Evolutionary conservation across 2,888 invertebrate genomes (phyloP).

Genomic region (Trissonchulus sp.): DNA sequence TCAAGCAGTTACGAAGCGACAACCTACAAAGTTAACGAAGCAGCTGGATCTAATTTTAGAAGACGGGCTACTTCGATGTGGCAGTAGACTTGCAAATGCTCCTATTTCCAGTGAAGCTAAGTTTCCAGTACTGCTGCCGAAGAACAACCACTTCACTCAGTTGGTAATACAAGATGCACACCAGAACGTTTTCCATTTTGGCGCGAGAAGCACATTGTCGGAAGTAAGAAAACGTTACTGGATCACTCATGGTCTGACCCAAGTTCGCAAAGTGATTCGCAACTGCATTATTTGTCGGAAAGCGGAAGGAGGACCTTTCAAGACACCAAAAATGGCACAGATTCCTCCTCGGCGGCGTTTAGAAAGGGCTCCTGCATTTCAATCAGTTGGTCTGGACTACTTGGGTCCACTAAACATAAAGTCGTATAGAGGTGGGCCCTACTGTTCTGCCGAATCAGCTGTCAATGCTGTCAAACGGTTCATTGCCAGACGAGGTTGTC

Average conservation of each 20-base stretch:
- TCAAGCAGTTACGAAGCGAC: too few relatives aligned
- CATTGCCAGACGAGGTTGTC: conserved; percentile 47
- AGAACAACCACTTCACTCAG: background rate
- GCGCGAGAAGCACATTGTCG: too few relatives aligned
- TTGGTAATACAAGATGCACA: background rate
- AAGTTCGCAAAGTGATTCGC: too few relatives aligned
- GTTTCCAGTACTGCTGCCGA: conserved; percentile 23
- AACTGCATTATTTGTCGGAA: too few relatives aligned
- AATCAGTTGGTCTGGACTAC: conserved; percentile 48
- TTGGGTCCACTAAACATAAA: conserved; percentile 50
- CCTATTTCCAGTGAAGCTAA: conserved; percentile 18
- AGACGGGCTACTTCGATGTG: conserved; percentile 24
- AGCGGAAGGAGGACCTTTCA: conserved; percentile 28
- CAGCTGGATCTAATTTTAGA: conserved; percentile 22
- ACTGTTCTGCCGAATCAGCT: conserved; percentile 46
- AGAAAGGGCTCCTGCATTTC: conserved; percentile 26
- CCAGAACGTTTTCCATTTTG: conserved; percentile 18
- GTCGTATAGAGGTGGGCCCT: too few relatives aligned
- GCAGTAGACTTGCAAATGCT: conserved; percentile 27
- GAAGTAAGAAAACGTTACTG: too few relatives aligned
- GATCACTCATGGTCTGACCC: too few relatives aligned
- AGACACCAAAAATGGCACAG: conserved; percentile 25
- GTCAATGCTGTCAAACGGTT: conserved; percentile 48
- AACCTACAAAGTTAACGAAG: too few relatives aligned
- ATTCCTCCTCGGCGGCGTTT: conserved; percentile 26